Evolutionary conservation across 2,888 invertebrate species (phyloP), one percentile per base, ranked within the genome.

Genomic region (Andrena haemorrhoa): DNA sequence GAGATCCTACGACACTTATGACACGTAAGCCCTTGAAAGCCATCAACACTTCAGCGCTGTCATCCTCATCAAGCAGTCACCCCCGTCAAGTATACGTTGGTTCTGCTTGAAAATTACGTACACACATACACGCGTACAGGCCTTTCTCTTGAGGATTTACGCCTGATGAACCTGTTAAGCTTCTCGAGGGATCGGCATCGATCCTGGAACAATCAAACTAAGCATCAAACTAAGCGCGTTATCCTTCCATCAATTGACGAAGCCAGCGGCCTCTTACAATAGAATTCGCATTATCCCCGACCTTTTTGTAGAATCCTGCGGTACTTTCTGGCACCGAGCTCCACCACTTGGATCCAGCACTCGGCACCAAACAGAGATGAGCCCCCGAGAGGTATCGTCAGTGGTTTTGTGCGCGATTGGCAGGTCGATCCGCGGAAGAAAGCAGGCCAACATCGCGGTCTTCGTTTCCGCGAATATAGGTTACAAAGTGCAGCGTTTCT

Each of bases 401-500:
- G n/a, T 16, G 58, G n/a, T 49, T 26, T 35, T 29, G 49, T n/a
- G 20, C 20, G 16, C 29, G 31, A 64, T 64, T n/a, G 26, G 49
- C n/a, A 29, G 26, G 8, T 16, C 8, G 47, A 16, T 33, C 31
- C 60, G 53, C 35, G 35, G 26, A 6, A 31, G 47, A 56, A 65
- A 76, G 61, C 49, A 76, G 64, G 58, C 41, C 64, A 64, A 33
- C 60, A 31, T 41, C 56, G 71, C 6, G 49, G 20, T 53, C 53
- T 41, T 49, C 47, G 26, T 47, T 33, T 8, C 33, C 23, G 7
- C 3, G 61, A 41, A 79, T 74, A 41, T 74, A 66, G 81, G 80
- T 79, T 75, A 56, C 71, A 68, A 66, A 53, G 79, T 61, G 73
- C 65, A 74, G 12, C 47, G 56, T 20, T 75, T 75, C 51, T 82